Evolutionary conservation across 2,888 invertebrate genomes (phyloP), one percentile per base, ranked within the genome.

Genomic region (Pyrochroa serraticornis): DNA sequence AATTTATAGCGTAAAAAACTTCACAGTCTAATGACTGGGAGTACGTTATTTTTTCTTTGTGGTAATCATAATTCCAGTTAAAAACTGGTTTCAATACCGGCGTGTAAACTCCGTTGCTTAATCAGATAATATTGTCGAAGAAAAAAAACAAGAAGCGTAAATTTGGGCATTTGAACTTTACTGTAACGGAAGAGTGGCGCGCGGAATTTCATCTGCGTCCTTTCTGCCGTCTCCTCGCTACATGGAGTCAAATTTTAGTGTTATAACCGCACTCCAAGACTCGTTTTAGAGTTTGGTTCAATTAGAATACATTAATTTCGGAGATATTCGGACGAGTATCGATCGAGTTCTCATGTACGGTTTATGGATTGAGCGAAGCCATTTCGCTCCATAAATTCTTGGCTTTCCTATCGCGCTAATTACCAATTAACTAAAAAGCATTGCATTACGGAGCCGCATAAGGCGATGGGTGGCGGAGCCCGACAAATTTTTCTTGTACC

Each of bases 51-150:
- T 57, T 49, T 65, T 57, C 50, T 58, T 64, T 65, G 60, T 58
- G 64, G 22, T 52, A 64, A 63, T 61, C 60, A 62, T 63, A 64
- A 61, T 67, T 67, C 64, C 65, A 60, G 64, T 66, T 61, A 52
- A 51, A 63, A 68, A 68, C 68, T 62, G 68, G 68, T 68, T 68
- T 65, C 62, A 64, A 63, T 62, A 60, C 63, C 53, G 52, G 61
- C 58, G 33, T 31, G 49, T 43, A 48, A 61, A 63, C 58, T 62
- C 58, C 60, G 56, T 62, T 53, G 64, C 57, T 55, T 68, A 65
- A 68, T 68, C 68, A 60, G 65, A 66, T 68, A 67, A 68, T 61
- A 63, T 37, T 44, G 50, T 42, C 22, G 22, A 38, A 50, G 52
- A 58, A 50, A 58, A 58, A 62, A 61, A 62, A 63, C 57, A 54